A percentile compares a stretch with the other conserved stretches of the same genome.
phyloP scores from a whole-genome alignment of 2,888 invertebrate genomes.

The Harpagoxenus sublaevis region DNA sequence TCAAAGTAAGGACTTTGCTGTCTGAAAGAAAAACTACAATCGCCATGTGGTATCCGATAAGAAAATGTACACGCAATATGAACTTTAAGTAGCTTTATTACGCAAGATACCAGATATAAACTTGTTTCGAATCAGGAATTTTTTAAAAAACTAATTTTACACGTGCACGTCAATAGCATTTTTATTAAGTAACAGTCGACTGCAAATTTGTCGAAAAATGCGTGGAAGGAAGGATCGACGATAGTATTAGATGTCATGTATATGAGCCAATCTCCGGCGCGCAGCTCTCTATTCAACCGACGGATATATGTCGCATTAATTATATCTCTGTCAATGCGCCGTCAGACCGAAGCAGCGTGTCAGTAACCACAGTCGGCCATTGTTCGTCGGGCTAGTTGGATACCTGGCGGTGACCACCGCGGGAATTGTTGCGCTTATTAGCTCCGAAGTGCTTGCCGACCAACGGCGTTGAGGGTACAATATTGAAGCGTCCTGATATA shows the following conservation, averaged over 20 bases:
- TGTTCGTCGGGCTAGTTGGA: slow-evolving; percentile 73
- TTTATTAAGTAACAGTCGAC: background rate
- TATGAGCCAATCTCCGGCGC: slow-evolving; percentile 70
- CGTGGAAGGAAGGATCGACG: slow-evolving; percentile 3
- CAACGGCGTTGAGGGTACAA: slow-evolving; percentile 34
- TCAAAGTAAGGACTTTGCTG: background rate
- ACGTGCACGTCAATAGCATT: too few species aligned
- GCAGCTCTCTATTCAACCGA: slow-evolving; percentile 74
- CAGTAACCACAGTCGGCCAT: slow-evolving; percentile 80
- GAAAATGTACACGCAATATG: background rate
- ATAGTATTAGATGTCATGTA: slow-evolving; percentile 28
- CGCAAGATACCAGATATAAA: background rate
- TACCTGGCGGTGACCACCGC: slow-evolving; percentile 73
- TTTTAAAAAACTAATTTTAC: background rate
- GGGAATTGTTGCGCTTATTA: slow-evolving; percentile 82
- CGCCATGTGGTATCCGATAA: background rate
- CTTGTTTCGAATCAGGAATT: background rate
- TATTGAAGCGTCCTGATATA: slow-evolving; percentile 22
- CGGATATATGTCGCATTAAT: slow-evolving; percentile 80
- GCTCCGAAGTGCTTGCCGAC: slow-evolving; percentile 68
- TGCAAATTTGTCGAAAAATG: slow-evolving; percentile 28
- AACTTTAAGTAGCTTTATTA: background rate
- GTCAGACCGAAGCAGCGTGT: slow-evolving; percentile 74
- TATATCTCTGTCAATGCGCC: slow-evolving; percentile 79
- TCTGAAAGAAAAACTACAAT: background rate